Conservation (phyloP, 2,113 vertebrate species). For the Accipiter cooperii region DNA sequence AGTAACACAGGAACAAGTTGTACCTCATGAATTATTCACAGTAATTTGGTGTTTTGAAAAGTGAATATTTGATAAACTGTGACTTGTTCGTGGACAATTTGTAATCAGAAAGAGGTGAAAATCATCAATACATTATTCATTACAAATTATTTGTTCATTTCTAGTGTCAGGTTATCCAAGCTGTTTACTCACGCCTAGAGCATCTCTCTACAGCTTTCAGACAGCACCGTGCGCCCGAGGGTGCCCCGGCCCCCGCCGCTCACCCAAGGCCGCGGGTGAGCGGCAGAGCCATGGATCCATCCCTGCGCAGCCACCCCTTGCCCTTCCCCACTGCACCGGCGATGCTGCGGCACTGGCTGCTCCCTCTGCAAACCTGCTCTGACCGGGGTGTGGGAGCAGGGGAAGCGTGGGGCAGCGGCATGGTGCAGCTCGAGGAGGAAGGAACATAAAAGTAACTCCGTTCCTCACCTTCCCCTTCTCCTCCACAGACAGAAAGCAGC, state of each 20-base stretch:
- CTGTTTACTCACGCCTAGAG: background rate
- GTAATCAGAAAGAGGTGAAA: background rate
- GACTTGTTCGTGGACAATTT: background rate
- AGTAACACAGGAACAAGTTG: background rate
- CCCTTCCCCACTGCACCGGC: fast-evolving
- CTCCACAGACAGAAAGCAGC: background rate
- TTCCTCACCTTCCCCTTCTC: fast-evolving
- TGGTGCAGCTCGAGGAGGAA: fast-evolving
- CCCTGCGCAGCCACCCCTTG: fast-evolving
- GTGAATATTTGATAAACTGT: background rate
- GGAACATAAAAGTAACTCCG: background rate
- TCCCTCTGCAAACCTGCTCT: background rate
- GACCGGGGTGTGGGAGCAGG: background rate
- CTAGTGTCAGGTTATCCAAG: background rate
- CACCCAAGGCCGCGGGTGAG: fast-evolving
- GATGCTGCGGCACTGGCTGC: background rate
- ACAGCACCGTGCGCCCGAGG: fast-evolving
- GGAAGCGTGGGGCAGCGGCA: fast-evolving
- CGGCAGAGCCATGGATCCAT: fast-evolving
- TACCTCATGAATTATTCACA: background rate
- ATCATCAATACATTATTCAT: background rate
- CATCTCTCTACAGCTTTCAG: background rate
- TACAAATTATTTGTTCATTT: background rate
- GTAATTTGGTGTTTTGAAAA: background rate
- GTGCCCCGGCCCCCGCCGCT: fast-evolving